Conservation (phyloP, 2,797 vertebrate genomes). For the Gephyroberyx darwinii region DNA sequence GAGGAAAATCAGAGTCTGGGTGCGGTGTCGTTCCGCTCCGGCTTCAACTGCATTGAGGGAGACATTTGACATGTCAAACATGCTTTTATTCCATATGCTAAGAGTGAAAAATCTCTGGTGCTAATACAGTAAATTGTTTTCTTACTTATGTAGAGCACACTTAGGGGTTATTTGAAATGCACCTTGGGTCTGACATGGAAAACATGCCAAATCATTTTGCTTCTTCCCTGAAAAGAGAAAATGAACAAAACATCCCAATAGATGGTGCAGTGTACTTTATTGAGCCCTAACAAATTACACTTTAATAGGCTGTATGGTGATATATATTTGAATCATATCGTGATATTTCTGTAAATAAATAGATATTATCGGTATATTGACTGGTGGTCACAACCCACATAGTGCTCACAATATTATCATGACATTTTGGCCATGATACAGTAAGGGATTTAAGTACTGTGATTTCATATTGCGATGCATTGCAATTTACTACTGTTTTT, state of each 20-base stretch:
- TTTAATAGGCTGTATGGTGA: constrained; percentile 5
- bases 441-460: not conserved
- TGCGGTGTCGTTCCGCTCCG: constrained; percentile 6
- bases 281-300: not conserved
- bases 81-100: constrained; percentile 18
- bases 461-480: not conserved
- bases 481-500: not conserved
- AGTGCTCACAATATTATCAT: not conserved
- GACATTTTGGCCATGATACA: not conserved
- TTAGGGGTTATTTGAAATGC: not conserved
- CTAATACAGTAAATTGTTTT: constrained; percentile 36
- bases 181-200: not conserved
- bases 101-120: constrained; percentile 58
- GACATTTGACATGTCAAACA: constrained; percentile 21
- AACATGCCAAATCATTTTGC: constrained; percentile 4
- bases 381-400: not conserved
- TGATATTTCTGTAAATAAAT: constrained; percentile 31
- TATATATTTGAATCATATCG: constrained; percentile 19
- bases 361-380: constrained; percentile 4
- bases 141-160: not conserved
- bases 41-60: constrained; percentile 11
- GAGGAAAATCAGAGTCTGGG: constrained; percentile 19
- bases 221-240: not conserved
- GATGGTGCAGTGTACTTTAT: not conserved
- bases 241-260: not conserved